These are phyloP conservation scores for Turdus rufiventris DNA, from an alignment of 2,113 vertebrate species.

Conservation along the genomic window DNA sequence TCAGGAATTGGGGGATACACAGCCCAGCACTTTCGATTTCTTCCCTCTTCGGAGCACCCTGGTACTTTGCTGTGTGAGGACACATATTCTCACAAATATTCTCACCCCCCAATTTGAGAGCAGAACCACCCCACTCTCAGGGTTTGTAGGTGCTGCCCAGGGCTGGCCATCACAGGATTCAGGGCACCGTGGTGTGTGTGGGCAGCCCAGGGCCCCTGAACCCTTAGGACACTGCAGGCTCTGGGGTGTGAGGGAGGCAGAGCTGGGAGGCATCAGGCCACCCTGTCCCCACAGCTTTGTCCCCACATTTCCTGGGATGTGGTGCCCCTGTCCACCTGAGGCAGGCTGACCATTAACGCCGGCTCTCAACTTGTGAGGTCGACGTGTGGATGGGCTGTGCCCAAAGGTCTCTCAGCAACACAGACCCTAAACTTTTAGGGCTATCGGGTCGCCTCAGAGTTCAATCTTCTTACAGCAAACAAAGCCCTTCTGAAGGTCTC, in stretches of 20 bases:
- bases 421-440: constrained; percentile 71
- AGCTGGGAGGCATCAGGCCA: background rate
- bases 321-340: background rate
- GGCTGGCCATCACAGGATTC: too few species aligned
- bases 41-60: background rate
- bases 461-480: constrained; percentile 73
- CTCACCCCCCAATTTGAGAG: background rate
- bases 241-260: background rate
- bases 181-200: too few species aligned
- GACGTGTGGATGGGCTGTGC: constrained; percentile 19
- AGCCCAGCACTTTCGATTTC: background rate
- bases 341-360: background rate
- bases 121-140: accelerated
- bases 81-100: too few species aligned
- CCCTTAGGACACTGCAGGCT: background rate
- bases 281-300: background rate
- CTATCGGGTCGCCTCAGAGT: constrained; percentile 66
- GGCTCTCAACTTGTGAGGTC: constrained; percentile 71
- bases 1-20: accelerated
- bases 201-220: background rate
- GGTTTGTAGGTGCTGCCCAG: background rate
- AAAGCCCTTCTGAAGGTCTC: constrained; percentile 70
- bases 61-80: background rate
- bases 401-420: constrained; percentile 64
- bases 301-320: background rate